These are phyloP conservation scores for Drosophila merina DNA, from an alignment of 2,888 invertebrate genomes.

Conservation along the genomic window DNA sequence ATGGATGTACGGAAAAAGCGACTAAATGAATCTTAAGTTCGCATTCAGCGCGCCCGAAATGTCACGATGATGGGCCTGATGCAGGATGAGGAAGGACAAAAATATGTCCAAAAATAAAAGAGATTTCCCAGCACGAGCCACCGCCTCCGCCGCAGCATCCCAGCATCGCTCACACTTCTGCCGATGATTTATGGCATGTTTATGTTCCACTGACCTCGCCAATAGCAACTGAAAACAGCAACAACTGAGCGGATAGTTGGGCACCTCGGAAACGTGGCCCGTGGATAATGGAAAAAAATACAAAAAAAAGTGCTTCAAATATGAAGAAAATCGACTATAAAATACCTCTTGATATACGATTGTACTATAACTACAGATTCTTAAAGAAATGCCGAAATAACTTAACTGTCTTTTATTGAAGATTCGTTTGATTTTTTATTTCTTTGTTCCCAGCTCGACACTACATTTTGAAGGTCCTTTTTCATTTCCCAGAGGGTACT, in stretches of 20 bases:
- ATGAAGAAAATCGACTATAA: not conserved
- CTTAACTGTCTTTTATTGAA: not conserved
- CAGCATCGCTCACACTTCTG: conserved; percentile 32
- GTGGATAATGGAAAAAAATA: not conserved
- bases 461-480: no score
- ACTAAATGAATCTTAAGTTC: conserved; percentile 45
- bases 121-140: conserved; percentile 60
- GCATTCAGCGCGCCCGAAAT: conserved; percentile 28
- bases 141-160: conserved; percentile 39
- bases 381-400: not conserved
- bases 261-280: conserved; percentile 35
- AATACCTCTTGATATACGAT: not conserved
- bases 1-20: conserved; percentile 6
- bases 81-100: conserved; percentile 33
- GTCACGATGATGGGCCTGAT: conserved; percentile 32
- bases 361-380: not conserved
- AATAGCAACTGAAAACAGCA: conserved; percentile 40
- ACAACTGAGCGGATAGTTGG: conserved; percentile 27
- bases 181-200: conserved; percentile 75
- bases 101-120: conserved; percentile 42
- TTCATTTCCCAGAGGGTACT: not conserved
- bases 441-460: no score
- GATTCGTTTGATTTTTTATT: no score
- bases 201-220: conserved; percentile 77
- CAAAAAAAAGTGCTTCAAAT: no score